phyloP scores from a whole-genome alignment of 1,140 invertebrate genomes.

The Agrypnia vestita region DNA sequence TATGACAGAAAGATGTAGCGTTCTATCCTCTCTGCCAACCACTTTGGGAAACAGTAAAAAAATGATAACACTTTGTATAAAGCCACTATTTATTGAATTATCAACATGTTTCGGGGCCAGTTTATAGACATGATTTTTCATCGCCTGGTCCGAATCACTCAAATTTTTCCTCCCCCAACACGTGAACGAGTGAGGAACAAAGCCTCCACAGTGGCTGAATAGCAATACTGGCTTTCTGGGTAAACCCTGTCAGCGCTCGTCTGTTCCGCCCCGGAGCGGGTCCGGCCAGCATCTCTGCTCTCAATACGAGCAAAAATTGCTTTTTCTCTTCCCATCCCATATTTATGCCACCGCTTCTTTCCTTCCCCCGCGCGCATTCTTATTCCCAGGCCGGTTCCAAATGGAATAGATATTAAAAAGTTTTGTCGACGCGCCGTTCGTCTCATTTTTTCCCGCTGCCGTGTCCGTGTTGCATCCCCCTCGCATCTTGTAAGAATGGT shows the following conservation, averaged over 20 bases:
- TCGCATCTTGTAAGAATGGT: slow-evolving; percentile 24
- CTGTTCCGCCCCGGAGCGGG: slow-evolving; percentile 1
- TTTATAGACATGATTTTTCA: no score
- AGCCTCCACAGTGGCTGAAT: no score
- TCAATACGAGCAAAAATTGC: slow-evolving; percentile 56
- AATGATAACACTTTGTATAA: no score
- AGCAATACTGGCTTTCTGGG: no score
- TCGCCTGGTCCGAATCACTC: no score
- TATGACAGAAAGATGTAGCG: no score
- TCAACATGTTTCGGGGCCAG: no score
- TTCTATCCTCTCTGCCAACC: no score
- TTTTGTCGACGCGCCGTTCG: slow-evolving; percentile 51
- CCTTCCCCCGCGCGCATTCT: slow-evolving; percentile 47
- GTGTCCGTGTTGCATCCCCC: slow-evolving; percentile 27
- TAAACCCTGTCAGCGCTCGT: not conserved
- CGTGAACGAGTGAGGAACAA: no score
- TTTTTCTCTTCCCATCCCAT: slow-evolving; percentile 44
- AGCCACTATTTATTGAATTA: no score
- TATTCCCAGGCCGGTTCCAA: slow-evolving; percentile 58
- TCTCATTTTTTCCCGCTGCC: slow-evolving; percentile 30
- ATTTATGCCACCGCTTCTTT: slow-evolving; percentile 41
- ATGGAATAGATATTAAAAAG: slow-evolving; percentile 62
- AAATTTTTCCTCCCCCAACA: no score
- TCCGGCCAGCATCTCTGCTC: slow-evolving; percentile 36
- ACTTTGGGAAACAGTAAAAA: no score